Percentiles rank a stretch among this genome's conserved stretches.
Evolutionary conservation across 2,888 invertebrate genomes (phyloP).

Genomic region (Melieria crassipennis): DNA sequence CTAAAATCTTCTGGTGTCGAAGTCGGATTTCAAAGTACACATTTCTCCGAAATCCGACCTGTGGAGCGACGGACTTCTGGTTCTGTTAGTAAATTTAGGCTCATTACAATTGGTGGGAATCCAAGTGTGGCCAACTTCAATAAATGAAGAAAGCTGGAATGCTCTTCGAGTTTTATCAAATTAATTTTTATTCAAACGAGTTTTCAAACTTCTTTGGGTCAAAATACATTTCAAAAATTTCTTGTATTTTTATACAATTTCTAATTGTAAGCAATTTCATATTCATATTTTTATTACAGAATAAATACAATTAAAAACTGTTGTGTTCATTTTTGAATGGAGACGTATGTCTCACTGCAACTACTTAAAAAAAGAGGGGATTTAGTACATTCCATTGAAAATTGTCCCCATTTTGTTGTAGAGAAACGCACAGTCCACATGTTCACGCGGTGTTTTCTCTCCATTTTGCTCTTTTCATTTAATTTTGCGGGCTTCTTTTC

Average conservation of each 20-base stretch:
- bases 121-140: no score
- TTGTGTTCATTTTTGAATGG: constrained; percentile 30
- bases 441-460: no score
- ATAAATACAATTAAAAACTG: constrained; percentile 42
- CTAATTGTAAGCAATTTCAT: constrained; percentile 37
- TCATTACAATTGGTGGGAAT: no score
- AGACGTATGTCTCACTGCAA: constrained; percentile 2
- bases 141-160: not conserved
- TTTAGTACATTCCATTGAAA: constrained; percentile 20
- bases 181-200: constrained; percentile 47
- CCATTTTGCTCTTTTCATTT: constrained; percentile 1
- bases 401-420: constrained; percentile 21
- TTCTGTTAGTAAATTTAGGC: no score
- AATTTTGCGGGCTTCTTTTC: constrained; percentile 14
- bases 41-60: no score
- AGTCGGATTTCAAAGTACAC: no score
- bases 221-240: constrained; percentile 46
- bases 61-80: no score
- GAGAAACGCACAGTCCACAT: constrained; percentile 13
- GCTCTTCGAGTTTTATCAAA: constrained; percentile 42
- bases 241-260: constrained; percentile 35
- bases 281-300: constrained; percentile 36
- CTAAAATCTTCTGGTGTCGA: no score
- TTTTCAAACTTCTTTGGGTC: constrained; percentile 47
- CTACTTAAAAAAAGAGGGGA: constrained; percentile 11